phyloP scores from a whole-genome alignment of 1,140 invertebrate species.

The Drosophila auraria region DNA sequence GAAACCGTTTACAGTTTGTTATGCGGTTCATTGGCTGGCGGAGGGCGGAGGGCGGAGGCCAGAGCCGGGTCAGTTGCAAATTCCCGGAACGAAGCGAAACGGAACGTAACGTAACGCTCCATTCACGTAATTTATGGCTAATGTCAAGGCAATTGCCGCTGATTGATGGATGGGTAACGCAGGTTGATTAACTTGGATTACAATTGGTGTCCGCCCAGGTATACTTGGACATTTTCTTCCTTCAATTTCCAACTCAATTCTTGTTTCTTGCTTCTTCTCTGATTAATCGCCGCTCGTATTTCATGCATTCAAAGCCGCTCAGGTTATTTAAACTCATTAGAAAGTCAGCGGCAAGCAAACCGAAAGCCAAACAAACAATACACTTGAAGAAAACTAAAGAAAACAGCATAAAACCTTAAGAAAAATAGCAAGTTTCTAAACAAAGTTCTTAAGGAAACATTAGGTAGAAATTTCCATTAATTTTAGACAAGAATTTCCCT shows the following conservation, averaged over 20 bases:
- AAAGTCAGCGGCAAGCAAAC: slow-evolving; percentile 38
- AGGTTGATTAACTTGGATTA: slow-evolving; percentile 28
- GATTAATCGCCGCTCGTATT: slow-evolving; percentile 32
- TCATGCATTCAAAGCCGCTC: slow-evolving; percentile 31
- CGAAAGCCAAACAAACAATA: slow-evolving; percentile 4
- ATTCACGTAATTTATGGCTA: slow-evolving; percentile 43
- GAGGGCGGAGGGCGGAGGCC: neutral
- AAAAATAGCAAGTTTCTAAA: too few relatives aligned
- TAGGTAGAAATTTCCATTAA: too few relatives aligned
- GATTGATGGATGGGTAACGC: slow-evolving; percentile 50
- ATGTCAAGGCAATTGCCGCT: slow-evolving; percentile 61
- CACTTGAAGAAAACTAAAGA: neutral
- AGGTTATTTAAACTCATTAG: slow-evolving; percentile 57
- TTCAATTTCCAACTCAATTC: neutral
- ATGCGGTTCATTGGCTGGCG: slow-evolving; percentile 37
- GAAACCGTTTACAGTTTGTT: slow-evolving; percentile 33
- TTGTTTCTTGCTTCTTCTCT: neutral
- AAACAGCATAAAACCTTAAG: neutral
- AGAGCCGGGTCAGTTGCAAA: neutral
- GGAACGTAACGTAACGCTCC: neutral
- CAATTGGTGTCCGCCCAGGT: neutral
- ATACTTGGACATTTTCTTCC: neutral
- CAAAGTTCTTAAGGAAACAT: too few relatives aligned
- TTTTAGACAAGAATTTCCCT: too few relatives aligned
- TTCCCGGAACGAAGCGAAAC: slow-evolving; percentile 13